Evolutionary conservation across 2,888 invertebrate species (phyloP), one percentile per base, ranked within the genome.

Genomic region (Rotaria magnacalcarata): DNA sequence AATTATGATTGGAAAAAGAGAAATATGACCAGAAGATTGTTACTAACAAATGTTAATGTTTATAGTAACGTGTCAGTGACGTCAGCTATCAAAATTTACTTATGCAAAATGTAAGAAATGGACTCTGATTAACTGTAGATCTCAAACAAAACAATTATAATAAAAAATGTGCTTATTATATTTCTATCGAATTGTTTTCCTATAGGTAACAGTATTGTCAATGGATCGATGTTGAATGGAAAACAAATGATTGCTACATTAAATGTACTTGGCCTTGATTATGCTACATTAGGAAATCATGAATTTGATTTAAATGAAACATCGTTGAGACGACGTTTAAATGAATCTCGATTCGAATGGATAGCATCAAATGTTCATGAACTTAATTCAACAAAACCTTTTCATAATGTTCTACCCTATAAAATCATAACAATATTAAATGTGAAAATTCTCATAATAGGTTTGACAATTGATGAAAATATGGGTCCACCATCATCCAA

Each of bases 401-500:
- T 80, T 80, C 80, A 80, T 80, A 80, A 80, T 80, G 24, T 80
- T n/a, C 8, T 80, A 47, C 80, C 80, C 24, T 80, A 80, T 80
- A 80, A 80, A 80, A 47, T 80, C 6, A 80, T 80, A 24, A 80
- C 43, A 8, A 80, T 80, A 47, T n/a, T 2, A 47, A 47, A 47
- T 80, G 8, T 80, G 16, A 80, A 80, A 47, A 80, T 80, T 47
- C 80, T 80, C 34, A 7, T 80, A 3, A 80, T 80, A 14, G 80
- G 80, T 80, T 80, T 80, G 47, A 80, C 80, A 43, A 80, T 80
- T 47, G 80, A 47, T 80, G 80, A 80, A 14, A 80, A 80, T 80
- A 8, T 47, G n/a, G 80, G 80, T 11, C 43, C 10, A 11, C 8
- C 24, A n/a, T 0, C 21, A n/a, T 16, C 27, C 7, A 34, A 34